Conservation (phyloP, 1,140 invertebrate genomes). For the Dreissena rostriformis region DNA sequence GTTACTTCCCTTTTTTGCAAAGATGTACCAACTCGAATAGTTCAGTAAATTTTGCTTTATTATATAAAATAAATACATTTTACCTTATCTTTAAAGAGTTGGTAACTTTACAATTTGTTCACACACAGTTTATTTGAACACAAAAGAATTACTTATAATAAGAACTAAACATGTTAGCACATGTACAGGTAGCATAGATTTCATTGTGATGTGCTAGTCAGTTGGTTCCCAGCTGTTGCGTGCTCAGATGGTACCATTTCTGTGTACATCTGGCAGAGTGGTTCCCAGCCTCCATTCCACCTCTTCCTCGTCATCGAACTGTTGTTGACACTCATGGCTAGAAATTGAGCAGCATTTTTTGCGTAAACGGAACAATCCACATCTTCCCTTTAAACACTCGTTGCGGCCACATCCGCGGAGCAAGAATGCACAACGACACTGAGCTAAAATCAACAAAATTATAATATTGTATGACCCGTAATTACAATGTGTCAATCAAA, state of each 20-base stretch:
- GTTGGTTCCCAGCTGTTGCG: conserved; percentile 54
- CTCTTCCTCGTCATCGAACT: conserved; percentile 43
- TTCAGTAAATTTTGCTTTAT: neutral
- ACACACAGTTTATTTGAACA: neutral
- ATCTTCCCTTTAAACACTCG: no score
- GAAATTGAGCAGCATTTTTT: no score
- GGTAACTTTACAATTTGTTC: neutral
- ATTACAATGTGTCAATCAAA: no score
- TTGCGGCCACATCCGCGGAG: no score
- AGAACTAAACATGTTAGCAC: neutral
- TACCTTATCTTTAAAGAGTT: neutral
- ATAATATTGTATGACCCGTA: no score
- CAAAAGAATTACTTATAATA: neutral
- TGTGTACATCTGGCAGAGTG: conserved; percentile 22
- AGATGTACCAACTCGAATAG: neutral
- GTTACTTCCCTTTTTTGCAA: neutral
- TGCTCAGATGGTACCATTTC: conserved; percentile 49
- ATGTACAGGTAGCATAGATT: conserved; percentile 44
- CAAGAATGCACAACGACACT: no score
- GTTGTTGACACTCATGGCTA: no score
- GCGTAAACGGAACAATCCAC: no score
- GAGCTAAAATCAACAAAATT: no score
- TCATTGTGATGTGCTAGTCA: neutral
- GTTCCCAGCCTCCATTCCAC: conserved; percentile 36
- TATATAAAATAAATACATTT: neutral